phyloP scores from a whole-genome alignment of 2,113 vertebrate species.

The Steatornis caripensis region DNA sequence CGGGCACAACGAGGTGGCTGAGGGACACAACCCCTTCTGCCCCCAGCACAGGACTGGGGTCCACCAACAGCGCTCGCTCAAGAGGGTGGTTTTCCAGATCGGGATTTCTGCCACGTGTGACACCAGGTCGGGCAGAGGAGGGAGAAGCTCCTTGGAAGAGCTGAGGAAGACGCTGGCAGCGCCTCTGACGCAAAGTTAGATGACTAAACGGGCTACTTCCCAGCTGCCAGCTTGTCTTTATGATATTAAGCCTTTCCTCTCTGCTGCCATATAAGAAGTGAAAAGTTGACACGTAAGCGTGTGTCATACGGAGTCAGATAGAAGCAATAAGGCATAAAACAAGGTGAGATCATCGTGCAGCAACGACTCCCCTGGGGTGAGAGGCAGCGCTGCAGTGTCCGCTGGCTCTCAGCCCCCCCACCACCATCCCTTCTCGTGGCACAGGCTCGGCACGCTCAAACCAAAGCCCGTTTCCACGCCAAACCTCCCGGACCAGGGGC shows the following conservation, averaged over 20 bases:
- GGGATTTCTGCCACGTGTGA: not conserved
- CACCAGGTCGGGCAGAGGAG: not conserved
- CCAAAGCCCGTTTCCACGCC: not conserved
- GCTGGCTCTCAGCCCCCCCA: not conserved
- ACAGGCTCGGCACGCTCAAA: not conserved
- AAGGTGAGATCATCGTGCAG: slow-evolving; percentile 51
- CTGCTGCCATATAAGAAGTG: slow-evolving; percentile 29
- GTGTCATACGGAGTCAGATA: slow-evolving; percentile 43
- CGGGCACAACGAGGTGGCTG: not conserved
- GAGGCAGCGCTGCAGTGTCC: not conserved
- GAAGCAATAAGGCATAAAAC: slow-evolving; percentile 66
- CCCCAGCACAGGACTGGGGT: not conserved
- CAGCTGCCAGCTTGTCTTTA: slow-evolving; percentile 21
- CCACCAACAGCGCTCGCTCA: not conserved
- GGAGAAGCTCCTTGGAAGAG: not conserved
- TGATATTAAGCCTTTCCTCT: not conserved
- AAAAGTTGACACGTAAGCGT: slow-evolving; percentile 42
- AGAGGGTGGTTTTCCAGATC: not conserved
- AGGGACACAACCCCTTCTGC: not conserved
- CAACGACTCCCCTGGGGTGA: not conserved
- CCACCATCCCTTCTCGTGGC: not conserved
- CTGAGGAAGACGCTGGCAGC: not conserved
- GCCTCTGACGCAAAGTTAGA: slow-evolving; percentile 15
- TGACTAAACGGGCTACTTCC: slow-evolving; percentile 38
- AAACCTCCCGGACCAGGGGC: not conserved